Base-by-base conservation (phyloP, 2,797 vertebrate species). In the Chiroxiphia lanceolata region DNA sequence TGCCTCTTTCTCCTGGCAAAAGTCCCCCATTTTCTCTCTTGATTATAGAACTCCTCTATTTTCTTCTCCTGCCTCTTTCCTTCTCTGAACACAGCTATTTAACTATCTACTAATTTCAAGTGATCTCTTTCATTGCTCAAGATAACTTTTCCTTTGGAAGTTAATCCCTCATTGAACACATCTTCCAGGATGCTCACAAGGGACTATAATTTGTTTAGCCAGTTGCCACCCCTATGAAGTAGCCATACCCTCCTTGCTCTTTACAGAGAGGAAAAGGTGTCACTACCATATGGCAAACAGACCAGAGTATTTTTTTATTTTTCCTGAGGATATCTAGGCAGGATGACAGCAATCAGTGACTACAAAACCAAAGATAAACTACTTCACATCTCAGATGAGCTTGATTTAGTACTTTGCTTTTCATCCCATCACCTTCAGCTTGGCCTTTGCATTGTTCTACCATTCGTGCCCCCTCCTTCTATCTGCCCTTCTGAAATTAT, bases 101-200 rank as follows among this genome's bases (percentile, higher is more conserved):
- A 93, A 38, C 54, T 38, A 44, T 38, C 47, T 76, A n/a, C 29
- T 91, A 42, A 94, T 78, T 80, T 94, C 70, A 91, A 72, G 67
- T 69, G n/a, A 91, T 91, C 42, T 67, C 72, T 88, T 56, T n/a
- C 72, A 79, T 19, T 29, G 22, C 15, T 84, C 71, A 79, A 70
- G 70, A 72, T 47, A 95, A 86, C 64, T 87, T 82, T 74, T 82
- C 26, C 60, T 85, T 82, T 64, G n/a, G 72, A 93, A 91, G 40
- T 76, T 59, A 91, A 79, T 83, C 72, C 63, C 50, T 90, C 69
- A 61, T 18, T 65, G 59, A 92, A 95, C 63, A 59, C 17, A 59
- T 80, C 34, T 84, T 38, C 67, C 72, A 79, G 61, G 69, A 85
- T 90, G 70, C 81, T 83, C 90, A 89, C 23, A 79, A 56, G 22